A percentile compares a stretch with the other conserved stretches of the same genome.
phyloP scores from a whole-genome alignment of 2,888 invertebrate genomes.

The Muschampia plurimacula region DNA sequence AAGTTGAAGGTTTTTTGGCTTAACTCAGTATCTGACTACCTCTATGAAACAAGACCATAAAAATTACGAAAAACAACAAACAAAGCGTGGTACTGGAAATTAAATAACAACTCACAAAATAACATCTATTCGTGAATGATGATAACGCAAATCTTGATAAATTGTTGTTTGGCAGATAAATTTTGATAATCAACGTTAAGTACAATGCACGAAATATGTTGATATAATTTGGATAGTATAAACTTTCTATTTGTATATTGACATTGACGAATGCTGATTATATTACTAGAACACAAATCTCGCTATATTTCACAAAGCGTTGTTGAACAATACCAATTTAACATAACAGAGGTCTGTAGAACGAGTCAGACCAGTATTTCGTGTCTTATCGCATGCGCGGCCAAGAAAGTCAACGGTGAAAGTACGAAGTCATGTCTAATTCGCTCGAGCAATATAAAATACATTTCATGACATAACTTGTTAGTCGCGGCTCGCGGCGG shows the following conservation, averaged over 20 bases:
- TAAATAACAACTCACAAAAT: not conserved
- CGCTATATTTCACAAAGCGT: slow-evolving; percentile 53
- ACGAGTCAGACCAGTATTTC: slow-evolving; percentile 67
- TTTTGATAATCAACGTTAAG: not conserved
- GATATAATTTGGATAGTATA: slow-evolving; percentile 8
- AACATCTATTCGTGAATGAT: too few species aligned
- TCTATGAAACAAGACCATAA: too few species aligned
- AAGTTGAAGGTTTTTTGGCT: not conserved
- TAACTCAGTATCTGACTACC: not conserved
- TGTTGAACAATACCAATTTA: slow-evolving; percentile 61
- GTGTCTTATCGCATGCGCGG: slow-evolving; percentile 52
- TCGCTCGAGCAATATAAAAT: slow-evolving; percentile 71
- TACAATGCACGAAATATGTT: not conserved
- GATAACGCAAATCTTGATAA: not conserved
- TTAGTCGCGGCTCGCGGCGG: slow-evolving; percentile 61
- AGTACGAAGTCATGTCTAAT: slow-evolving; percentile 73
- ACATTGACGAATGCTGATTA: slow-evolving; percentile 58
- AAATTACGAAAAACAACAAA: too few species aligned
- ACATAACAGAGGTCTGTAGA: slow-evolving; percentile 67
- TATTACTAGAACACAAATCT: slow-evolving; percentile 48
- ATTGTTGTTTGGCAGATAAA: not conserved
- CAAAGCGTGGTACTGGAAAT: not conserved
- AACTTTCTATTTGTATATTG: slow-evolving; percentile 58
- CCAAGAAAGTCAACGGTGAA: slow-evolving; percentile 79
- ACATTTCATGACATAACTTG: slow-evolving; percentile 74